Evolutionary conservation across 1,140 invertebrate genomes (phyloP), one percentile per base, ranked within the genome.

Genomic region (Rhopalosiphum padi): DNA sequence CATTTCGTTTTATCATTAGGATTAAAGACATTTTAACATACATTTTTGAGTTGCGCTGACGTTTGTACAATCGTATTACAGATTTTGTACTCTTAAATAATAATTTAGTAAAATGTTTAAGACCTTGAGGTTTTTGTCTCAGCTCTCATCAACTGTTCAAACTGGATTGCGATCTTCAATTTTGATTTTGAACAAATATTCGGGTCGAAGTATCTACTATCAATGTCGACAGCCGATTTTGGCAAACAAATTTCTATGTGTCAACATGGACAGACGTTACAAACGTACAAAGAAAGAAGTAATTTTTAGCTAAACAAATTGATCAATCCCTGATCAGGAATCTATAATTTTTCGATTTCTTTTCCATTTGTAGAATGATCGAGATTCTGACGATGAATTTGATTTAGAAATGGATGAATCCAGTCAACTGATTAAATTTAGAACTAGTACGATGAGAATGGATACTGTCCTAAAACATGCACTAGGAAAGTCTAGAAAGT

Each of bases 401-500:
- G 25, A 68, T 68, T 43, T 90, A 90, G 91, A 93, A 55, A 37
- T 86, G 35, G 91, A 93, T n/a, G 23, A 86, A n/a, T 55, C 46
- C 82, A 93, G 48, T 41, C n/a, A 93, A 55, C 25, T 93, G 30
- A 94, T 97, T 3, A 96, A 96, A 94, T 95, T 96, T 53, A 96
- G 95, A 94, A 95, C 97, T 35, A 95, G 96, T 93, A 97, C 97
- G 7, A 94, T 97, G 94, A 95, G 97, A 94, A 95, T 97, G 7
- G 97, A 98, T 95, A 94, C 95, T 1, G 94, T 97, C 86, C 94
- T 97, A 2, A 97, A 97, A 95, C 95, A 95, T 90, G 96, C 96
- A 25, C 95, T 97, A n/a, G 96, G 96, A 83, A 95, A 97, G 91
- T 96, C 97, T 48, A 96, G 97, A 95, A 97, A 96, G 96, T 95